These are phyloP conservation scores for Epizoanthus scotinus DNA, from an alignment of 92 coral and sea anemone species.

Conservation along the genomic window DNA sequence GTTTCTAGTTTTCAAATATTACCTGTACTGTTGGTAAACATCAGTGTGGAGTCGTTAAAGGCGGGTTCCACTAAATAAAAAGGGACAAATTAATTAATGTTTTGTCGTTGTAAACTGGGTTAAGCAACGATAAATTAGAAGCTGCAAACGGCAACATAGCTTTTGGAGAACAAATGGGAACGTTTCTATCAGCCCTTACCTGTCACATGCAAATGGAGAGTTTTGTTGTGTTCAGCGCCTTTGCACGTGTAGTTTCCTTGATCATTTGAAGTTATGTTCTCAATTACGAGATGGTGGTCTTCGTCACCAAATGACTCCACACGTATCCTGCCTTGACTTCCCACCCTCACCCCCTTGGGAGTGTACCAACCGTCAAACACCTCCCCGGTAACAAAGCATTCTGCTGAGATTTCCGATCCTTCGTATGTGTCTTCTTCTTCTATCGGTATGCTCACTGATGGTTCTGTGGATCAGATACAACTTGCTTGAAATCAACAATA, in stretches of 20 bases:
- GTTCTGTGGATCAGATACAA: neutral
- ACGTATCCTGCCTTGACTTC: neutral
- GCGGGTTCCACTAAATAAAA: too few species aligned
- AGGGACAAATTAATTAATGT: too few species aligned
- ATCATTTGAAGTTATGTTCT: neutral
- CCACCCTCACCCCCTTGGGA: constrained; percentile 22
- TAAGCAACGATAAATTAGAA: too few species aligned
- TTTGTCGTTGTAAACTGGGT: too few species aligned
- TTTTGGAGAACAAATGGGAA: too few species aligned
- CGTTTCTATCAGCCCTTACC: too few species aligned
- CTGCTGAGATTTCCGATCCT: neutral
- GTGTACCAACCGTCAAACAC: constrained; percentile 16
- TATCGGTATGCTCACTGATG: neutral
- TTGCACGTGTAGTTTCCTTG: constrained; percentile 22
- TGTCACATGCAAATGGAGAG: neutral
- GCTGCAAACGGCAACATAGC: too few species aligned
- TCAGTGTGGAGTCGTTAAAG: too few species aligned
- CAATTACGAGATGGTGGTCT: constrained; percentile 2
- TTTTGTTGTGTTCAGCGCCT: neutral
- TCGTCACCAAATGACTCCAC: neutral
- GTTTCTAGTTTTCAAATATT: too few species aligned
- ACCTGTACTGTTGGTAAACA: too few species aligned
- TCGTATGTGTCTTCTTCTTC: neutral
- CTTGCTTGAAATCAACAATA: too few species aligned
- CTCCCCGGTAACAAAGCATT: neutral